A percentile compares a stretch with the other conserved stretches of the same genome.
Conservation (phyloP, 2,797 vertebrate genomes). For the Pseudochirops corinnae region DNA sequence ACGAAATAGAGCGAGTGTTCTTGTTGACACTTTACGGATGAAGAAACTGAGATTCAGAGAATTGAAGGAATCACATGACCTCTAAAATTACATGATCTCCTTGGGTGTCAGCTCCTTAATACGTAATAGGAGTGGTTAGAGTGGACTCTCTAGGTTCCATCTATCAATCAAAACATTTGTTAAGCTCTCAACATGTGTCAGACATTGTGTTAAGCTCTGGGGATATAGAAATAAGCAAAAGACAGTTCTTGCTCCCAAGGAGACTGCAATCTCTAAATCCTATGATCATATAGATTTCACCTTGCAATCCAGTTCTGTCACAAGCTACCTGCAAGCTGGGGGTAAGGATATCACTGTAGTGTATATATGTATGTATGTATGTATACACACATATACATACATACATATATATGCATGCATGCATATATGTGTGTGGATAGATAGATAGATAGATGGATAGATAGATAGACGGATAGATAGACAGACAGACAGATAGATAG, state of each 20-base stretch:
- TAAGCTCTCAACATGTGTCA: neutral
- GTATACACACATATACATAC: no score
- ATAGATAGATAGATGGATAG: no score
- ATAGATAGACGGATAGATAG: no score
- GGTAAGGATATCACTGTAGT: neutral
- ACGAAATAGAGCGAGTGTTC: neutral
- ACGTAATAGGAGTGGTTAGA: neutral
- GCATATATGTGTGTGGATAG: no score
- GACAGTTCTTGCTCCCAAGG: neutral
- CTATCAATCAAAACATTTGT: neutral
- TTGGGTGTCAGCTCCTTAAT: neutral
- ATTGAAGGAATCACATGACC: neutral
- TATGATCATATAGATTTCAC: neutral
- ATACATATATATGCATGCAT: no score
- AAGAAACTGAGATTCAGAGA: neutral
- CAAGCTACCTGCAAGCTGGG: neutral
- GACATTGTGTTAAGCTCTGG: neutral
- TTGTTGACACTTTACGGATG: neutral
- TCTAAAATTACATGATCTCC: neutral
- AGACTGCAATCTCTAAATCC: neutral
- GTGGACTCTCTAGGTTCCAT: neutral
- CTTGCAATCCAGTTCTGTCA: neutral
- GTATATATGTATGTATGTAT: neutral
- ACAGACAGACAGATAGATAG: no score
- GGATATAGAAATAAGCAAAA: neutral